phyloP scores from a whole-genome alignment of 2,888 invertebrate species.

The Coleophora deauratella region DNA sequence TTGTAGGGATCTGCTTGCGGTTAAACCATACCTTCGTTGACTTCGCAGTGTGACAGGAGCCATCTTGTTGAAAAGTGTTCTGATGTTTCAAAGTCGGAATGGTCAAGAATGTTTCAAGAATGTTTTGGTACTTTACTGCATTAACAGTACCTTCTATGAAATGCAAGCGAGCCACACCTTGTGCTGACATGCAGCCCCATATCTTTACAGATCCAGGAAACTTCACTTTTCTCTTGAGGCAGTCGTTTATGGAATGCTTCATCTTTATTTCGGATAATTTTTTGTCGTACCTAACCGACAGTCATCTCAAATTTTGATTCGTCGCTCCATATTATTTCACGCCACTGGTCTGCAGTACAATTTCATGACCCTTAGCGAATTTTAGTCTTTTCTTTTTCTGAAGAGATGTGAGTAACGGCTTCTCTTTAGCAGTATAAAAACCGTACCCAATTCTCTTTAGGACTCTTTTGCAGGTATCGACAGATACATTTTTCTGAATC shows the following conservation, averaged over 20 bases:
- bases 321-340: slow-evolving; percentile 4
- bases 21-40: neutral
- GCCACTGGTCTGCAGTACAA: neutral
- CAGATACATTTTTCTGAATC: slow-evolving; percentile 3
- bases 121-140: neutral
- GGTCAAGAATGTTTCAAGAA: neutral
- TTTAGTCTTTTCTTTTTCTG: too few relatives aligned
- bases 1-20: slow-evolving; percentile 1
- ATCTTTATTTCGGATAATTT: slow-evolving; percentile 3
- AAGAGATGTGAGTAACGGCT: neutral
- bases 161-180: neutral
- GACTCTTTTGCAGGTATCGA: slow-evolving; percentile 2
- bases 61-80: slow-evolving; percentile 2
- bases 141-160: neutral
- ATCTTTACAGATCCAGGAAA: slow-evolving; percentile 1
- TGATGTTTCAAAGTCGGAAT: slow-evolving; percentile 1
- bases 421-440: neutral
- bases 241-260: slow-evolving; percentile 5
- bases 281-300: slow-evolving; percentile 1
- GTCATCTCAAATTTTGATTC: neutral
- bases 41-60: slow-evolving; percentile 1
- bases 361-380: neutral
- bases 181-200: slow-evolving; percentile 3
- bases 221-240: slow-evolving; percentile 5
- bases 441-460: neutral